These are phyloP conservation scores for Electrophaes corylata DNA, from an alignment of 2,888 invertebrate genomes.

Conservation along the genomic window DNA sequence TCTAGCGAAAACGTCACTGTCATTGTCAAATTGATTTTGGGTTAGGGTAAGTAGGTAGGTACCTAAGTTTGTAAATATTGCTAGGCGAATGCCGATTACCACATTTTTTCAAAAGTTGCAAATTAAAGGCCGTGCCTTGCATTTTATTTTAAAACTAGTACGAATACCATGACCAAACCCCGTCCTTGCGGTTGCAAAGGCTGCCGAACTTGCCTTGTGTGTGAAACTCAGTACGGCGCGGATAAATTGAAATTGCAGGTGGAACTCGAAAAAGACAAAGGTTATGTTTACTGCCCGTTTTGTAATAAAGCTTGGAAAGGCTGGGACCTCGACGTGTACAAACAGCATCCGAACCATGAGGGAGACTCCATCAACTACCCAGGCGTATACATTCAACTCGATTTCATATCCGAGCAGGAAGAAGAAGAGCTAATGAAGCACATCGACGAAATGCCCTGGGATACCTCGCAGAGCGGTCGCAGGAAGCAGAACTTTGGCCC, in stretches of 20 bases:
- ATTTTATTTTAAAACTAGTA: neutral
- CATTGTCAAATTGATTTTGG: too few relatives aligned
- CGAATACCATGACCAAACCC: slow-evolving; percentile 83
- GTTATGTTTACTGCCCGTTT: slow-evolving; percentile 90
- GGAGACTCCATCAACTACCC: slow-evolving; percentile 86
- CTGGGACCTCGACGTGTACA: slow-evolving; percentile 85
- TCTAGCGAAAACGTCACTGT: too few relatives aligned
- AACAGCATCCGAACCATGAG: slow-evolving; percentile 87
- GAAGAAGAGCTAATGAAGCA: slow-evolving; percentile 86
- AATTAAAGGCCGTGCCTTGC: too few relatives aligned
- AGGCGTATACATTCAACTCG: slow-evolving; percentile 87
- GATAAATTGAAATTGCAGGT: slow-evolving; percentile 62
- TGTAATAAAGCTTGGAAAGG: slow-evolving; percentile 91
- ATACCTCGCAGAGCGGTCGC: slow-evolving; percentile 96
- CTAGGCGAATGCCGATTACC: too few relatives aligned
- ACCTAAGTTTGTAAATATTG: too few relatives aligned
- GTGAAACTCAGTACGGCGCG: slow-evolving; percentile 87
- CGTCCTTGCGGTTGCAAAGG: slow-evolving; percentile 97
- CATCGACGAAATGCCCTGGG: slow-evolving; percentile 94
- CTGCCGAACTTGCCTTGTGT: slow-evolving; percentile 93
- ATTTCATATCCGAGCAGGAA: slow-evolving; percentile 90
- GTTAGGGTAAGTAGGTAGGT: too few relatives aligned
- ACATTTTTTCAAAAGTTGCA: too few relatives aligned
- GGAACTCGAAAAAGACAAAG: slow-evolving; percentile 78
- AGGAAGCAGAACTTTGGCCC: slow-evolving; percentile 99